Evolutionary conservation across 2,888 invertebrate genomes (phyloP).

Genomic region (Oscheius onirici): DNA sequence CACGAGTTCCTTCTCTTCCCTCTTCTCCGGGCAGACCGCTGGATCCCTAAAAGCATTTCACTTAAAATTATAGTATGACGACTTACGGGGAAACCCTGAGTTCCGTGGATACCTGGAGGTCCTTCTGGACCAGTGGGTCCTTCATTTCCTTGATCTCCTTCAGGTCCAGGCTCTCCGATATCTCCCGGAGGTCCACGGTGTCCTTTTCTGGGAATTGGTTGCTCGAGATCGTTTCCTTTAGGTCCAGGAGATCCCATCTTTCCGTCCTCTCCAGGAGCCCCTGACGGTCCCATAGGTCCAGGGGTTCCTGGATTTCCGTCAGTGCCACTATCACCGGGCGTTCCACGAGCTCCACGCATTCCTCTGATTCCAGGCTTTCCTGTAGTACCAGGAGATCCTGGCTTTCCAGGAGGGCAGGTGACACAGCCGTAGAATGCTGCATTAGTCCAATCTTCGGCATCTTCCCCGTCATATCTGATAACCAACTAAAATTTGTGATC

Average conservation of each 20-base stretch:
- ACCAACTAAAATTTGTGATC: neutral
- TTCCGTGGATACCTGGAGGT: slow-evolving; percentile 53
- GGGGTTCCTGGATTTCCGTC: slow-evolving; percentile 56
- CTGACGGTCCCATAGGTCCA: slow-evolving; percentile 51
- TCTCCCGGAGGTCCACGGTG: slow-evolving; percentile 58
- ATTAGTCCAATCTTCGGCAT: slow-evolving; percentile 53
- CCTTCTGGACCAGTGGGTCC: slow-evolving; percentile 50
- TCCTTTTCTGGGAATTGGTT: slow-evolving; percentile 57
- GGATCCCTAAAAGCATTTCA: slow-evolving; percentile 42
- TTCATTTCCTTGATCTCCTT: slow-evolving; percentile 56
- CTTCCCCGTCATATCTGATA: slow-evolving; percentile 35
- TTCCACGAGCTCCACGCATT: slow-evolving; percentile 60
- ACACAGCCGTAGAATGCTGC: slow-evolving; percentile 58
- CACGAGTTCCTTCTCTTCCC: slow-evolving; percentile 47
- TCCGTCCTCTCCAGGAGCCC: slow-evolving; percentile 41
- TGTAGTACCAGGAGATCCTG: slow-evolving; percentile 46
- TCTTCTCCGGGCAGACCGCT: slow-evolving; percentile 57
- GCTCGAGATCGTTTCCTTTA: slow-evolving; percentile 50
- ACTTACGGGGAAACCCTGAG: slow-evolving; percentile 45
- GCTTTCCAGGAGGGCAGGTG: slow-evolving; percentile 54
- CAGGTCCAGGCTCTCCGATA: slow-evolving; percentile 54
- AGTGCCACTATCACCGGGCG: slow-evolving; percentile 52
- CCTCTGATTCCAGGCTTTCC: slow-evolving; percentile 59
- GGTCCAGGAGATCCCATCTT: slow-evolving; percentile 35
- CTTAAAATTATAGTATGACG: too few species aligned